These are phyloP conservation scores for Lacerta viridis DNA, from an alignment of 2,797 vertebrate species.

Conservation along the genomic window DNA sequence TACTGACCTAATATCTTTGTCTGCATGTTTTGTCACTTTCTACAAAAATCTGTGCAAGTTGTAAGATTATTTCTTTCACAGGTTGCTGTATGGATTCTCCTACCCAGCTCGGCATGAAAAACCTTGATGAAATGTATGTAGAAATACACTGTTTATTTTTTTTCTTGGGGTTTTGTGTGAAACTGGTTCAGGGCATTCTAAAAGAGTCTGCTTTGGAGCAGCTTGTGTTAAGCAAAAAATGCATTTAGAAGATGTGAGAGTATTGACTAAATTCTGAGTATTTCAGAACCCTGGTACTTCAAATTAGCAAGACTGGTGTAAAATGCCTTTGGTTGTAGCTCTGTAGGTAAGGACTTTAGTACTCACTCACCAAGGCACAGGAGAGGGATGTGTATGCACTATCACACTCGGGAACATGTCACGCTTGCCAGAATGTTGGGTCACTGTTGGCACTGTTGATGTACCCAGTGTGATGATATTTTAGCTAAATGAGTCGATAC, in stretches of 20 bases:
- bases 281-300: background rate
- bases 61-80: constrained; percentile 35
- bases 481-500: background rate
- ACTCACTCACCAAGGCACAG: background rate
- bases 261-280: no score
- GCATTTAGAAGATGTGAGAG: background rate
- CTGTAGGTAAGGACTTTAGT: no score
- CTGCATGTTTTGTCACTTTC: background rate
- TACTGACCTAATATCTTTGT: background rate
- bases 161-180: accelerated
- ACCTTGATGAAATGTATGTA: constrained; percentile 77
- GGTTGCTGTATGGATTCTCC: constrained; percentile 81
- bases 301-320: background rate
- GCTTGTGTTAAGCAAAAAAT: background rate
- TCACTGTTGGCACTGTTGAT: background rate
- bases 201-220: background rate
- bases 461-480: background rate
- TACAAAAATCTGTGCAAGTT: background rate
- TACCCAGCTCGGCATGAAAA: constrained; percentile 42
- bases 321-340: background rate
- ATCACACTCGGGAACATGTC: background rate
- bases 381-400: background rate
- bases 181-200: background rate
- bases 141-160: accelerated
- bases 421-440: no score